Conservation (phyloP, 2,113 vertebrate genomes). For the Lanius ludovicianus region DNA sequence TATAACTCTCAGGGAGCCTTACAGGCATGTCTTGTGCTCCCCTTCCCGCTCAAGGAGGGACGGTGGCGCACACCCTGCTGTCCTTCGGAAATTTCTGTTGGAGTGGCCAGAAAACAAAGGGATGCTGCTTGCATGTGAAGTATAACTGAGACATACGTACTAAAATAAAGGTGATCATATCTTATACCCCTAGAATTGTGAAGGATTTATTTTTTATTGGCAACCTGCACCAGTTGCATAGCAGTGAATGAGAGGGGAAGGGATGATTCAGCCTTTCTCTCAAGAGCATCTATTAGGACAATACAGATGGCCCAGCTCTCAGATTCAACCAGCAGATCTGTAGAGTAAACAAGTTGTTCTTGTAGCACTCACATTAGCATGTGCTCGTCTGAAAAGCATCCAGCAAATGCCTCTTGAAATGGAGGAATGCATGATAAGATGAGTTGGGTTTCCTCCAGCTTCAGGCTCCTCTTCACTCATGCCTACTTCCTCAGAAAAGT, state of each 20-base stretch:
- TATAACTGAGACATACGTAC: not conserved
- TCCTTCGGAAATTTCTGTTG: not conserved
- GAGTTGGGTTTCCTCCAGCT: not conserved
- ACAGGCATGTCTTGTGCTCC: not conserved
- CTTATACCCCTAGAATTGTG: not conserved
- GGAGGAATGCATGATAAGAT: not conserved
- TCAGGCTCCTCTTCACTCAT: not conserved
- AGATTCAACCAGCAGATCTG: not conserved
- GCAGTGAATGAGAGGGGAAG: not conserved
- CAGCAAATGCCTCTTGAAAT: not conserved
- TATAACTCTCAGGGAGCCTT: not conserved
- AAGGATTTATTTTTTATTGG: not conserved
- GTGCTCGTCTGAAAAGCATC: not conserved
- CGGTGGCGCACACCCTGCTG: accelerated
- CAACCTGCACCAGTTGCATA: not conserved
- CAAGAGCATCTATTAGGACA: not conserved
- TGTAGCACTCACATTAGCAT: not conserved
- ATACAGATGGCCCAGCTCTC: not conserved
- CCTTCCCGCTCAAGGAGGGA: not conserved
- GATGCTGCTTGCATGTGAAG: not conserved
- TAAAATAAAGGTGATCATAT: not conserved
- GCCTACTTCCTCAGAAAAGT: not conserved
- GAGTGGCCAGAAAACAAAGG: not conserved
- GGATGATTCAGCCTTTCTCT: not conserved
- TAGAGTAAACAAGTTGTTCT: not conserved